Conservation (phyloP, 2,888 invertebrate species). For the Mythimna lalbum region DNA sequence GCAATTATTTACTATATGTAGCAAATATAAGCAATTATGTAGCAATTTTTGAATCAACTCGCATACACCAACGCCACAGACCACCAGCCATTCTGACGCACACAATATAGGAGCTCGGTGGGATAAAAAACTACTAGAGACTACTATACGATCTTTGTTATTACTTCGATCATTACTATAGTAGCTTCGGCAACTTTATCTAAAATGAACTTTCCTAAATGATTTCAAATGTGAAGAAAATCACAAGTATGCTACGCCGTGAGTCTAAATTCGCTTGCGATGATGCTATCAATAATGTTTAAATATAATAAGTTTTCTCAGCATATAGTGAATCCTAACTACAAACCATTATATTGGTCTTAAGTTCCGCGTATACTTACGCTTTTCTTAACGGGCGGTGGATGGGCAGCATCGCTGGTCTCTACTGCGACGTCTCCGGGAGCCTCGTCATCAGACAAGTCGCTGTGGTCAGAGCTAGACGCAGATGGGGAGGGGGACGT, state of each 20-base stretch:
- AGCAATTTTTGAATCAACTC: no score
- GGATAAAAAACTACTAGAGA: not conserved
- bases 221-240: not conserved
- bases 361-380: slow-evolving; percentile 69
- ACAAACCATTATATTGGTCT: not conserved
- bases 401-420: slow-evolving; percentile 64
- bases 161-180: not conserved
- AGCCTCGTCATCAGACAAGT: slow-evolving; percentile 85
- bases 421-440: slow-evolving; percentile 68
- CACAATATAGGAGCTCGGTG: no score
- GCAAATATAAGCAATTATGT: no score
- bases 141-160: not conserved
- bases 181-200: not conserved
- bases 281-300: not conserved
- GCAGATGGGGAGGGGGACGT: slow-evolving; percentile 94
- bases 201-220: slow-evolving; percentile 6
- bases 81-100: no score
- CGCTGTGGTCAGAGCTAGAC: slow-evolving; percentile 91
- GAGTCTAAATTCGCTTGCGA: not conserved
- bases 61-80: no score
- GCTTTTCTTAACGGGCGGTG: slow-evolving; percentile 84
- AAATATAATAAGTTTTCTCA: slow-evolving; percentile 1
- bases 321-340: not conserved
- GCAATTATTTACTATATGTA: no score
- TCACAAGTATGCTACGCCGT: not conserved